phyloP scores from a whole-genome alignment of 2,797 vertebrate species.

The Lutjanus argentimaculatus region DNA sequence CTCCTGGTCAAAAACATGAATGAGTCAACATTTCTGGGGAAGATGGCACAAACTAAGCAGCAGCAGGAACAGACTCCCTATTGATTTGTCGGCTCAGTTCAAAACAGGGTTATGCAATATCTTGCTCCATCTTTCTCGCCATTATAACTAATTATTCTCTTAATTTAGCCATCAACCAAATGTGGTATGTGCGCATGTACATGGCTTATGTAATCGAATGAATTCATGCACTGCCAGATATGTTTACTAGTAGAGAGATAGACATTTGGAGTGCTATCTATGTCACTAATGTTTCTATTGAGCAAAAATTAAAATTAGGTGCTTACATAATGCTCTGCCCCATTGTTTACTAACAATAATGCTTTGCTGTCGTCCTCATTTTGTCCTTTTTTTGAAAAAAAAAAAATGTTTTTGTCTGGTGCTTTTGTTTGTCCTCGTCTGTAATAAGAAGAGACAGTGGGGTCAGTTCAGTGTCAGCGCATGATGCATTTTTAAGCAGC shows the following conservation, averaged over 20 bases:
- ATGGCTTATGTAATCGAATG: conserved; percentile 67
- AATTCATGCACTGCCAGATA: conserved; percentile 57
- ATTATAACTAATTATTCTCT: conserved; percentile 73
- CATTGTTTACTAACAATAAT: conserved; percentile 37
- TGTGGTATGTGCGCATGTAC: conserved; percentile 39
- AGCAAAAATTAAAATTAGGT: conserved; percentile 30
- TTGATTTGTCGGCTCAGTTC: conserved; percentile 66
- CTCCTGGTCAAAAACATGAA: conserved; percentile 41
- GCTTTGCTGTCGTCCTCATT: conserved; percentile 12
- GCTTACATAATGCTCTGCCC: conserved; percentile 48
- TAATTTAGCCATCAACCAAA: conserved; percentile 74
- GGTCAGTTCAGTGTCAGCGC: conserved; percentile 38
- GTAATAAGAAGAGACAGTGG: conserved; percentile 32
- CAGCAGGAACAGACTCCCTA: conserved; percentile 66
- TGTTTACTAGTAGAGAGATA: conserved; percentile 43
- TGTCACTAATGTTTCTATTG: conserved; percentile 44
- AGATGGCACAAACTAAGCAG: conserved; percentile 34
- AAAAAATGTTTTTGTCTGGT: background rate
- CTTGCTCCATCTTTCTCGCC: conserved; percentile 46
- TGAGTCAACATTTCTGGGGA: conserved; percentile 52
- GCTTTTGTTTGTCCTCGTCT: conserved; percentile 21
- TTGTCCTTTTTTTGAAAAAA: background rate
- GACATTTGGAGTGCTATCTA: conserved; percentile 37
- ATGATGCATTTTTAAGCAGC: conserved; percentile 39
- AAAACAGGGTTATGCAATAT: conserved; percentile 71